These are phyloP conservation scores for Diachrysia chrysitis DNA, from an alignment of 2,888 invertebrate genomes.

Conservation along the genomic window DNA sequence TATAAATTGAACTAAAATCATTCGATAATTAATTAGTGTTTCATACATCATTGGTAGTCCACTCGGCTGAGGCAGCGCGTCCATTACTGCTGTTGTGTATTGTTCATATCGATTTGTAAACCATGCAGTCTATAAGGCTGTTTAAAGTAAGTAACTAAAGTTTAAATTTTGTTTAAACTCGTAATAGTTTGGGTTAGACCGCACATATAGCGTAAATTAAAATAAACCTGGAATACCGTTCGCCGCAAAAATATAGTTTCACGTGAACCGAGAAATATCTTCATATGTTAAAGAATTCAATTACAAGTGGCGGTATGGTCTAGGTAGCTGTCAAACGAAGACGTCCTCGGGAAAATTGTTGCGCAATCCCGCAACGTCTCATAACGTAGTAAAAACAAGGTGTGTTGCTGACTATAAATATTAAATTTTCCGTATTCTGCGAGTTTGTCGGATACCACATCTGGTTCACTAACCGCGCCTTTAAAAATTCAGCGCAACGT, in stretches of 20 bases:
- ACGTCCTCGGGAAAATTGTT: constrained; percentile 53
- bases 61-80: not conserved
- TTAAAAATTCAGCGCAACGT: constrained; percentile 84
- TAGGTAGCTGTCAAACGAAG: constrained; percentile 47
- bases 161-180: not conserved
- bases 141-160: not conserved
- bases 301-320: constrained; percentile 40
- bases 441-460: constrained; percentile 78
- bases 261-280: constrained; percentile 12
- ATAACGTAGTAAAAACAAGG: constrained; percentile 79
- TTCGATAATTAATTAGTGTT: not conserved
- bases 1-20: not conserved
- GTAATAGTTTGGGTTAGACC: not conserved
- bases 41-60: not conserved
- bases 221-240: not conserved
- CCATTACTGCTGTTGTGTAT: not conserved
- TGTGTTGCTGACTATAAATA: constrained; percentile 83
- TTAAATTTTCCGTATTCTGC: constrained; percentile 84
- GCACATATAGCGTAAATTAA: not conserved
- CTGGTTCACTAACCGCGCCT: constrained; percentile 81
- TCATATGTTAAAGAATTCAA: constrained; percentile 51
- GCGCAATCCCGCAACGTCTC: constrained; percentile 69
- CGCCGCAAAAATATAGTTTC: constrained; percentile 18
- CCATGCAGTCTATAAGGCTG: not conserved
- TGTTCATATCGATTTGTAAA: not conserved